Conservation (phyloP, 2,797 vertebrate species). For the Oophaga sylvatica region DNA sequence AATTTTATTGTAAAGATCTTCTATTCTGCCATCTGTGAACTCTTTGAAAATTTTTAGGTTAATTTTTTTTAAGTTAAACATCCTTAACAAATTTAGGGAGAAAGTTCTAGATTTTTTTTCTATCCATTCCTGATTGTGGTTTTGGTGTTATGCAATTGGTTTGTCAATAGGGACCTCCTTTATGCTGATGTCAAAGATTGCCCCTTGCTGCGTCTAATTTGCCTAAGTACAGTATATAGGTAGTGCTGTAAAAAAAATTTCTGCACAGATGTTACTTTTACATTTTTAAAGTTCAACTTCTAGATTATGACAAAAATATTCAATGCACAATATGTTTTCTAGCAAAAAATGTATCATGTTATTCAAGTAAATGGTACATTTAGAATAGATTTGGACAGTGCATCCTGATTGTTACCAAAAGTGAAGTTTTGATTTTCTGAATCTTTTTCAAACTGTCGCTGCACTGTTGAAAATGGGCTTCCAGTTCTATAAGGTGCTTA, state of each 20-base stretch:
- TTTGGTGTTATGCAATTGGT: neutral
- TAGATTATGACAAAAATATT: no score
- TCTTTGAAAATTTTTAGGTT: neutral
- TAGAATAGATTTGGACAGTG: no score
- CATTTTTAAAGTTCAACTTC: neutral
- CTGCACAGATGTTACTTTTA: neutral
- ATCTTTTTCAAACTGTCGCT: no score
- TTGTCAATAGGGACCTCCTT: neutral
- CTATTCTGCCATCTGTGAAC: conserved; percentile 17
- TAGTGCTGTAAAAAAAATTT: neutral
- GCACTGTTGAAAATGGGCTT: no score
- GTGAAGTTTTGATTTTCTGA: no score
- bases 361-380: no score
- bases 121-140: neutral
- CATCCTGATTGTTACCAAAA: no score
- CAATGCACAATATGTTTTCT: no score
- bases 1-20: neutral
- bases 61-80: neutral
- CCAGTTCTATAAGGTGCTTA: no score
- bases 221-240: neutral
- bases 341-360: no score
- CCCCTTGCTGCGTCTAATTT: neutral
- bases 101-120: neutral
- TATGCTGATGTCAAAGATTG: no score
- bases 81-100: neutral